phyloP scores from a whole-genome alignment of 2,888 invertebrate genomes.

The Xanthia icteritia region DNA sequence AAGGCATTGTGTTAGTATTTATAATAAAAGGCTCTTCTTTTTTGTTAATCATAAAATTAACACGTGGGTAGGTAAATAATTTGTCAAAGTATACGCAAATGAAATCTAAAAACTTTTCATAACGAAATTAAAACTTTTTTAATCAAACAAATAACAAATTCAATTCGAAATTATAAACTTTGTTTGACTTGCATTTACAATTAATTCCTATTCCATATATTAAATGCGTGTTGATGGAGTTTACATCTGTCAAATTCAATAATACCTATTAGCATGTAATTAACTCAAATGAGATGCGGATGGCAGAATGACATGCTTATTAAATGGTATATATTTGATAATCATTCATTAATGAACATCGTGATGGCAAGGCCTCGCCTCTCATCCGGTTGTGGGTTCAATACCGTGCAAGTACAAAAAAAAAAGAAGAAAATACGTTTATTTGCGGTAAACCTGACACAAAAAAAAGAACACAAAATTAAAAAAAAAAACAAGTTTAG shows the following conservation, averaged over 20 bases:
- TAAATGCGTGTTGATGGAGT: slow-evolving; percentile 28
- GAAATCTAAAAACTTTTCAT: slow-evolving; percentile 32
- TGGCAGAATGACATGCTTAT: background rate
- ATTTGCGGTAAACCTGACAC: no score
- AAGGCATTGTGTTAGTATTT: background rate
- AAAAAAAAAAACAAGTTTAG: no score
- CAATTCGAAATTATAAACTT: slow-evolving; percentile 41
- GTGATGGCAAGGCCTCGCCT: background rate
- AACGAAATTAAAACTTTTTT: slow-evolving; percentile 53
- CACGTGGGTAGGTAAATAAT: background rate
- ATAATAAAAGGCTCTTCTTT: background rate
- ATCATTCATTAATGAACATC: background rate
- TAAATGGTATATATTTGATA: background rate
- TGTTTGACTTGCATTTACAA: slow-evolving; percentile 36
- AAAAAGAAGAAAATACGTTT: no score
- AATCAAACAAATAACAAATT: slow-evolving; percentile 58
- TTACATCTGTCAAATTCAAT: slow-evolving; percentile 37
- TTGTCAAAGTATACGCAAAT: slow-evolving; percentile 20
- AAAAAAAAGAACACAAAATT: no score
- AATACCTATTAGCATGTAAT: slow-evolving; percentile 38
- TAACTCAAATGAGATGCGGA: slow-evolving; percentile 5
- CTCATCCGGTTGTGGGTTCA: no score
- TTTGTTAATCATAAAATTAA: background rate
- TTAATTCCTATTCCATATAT: slow-evolving; percentile 32
- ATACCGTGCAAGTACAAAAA: no score